phyloP scores from a whole-genome alignment of 2,113 vertebrate genomes.

The Bubalus kerabau region DNA sequence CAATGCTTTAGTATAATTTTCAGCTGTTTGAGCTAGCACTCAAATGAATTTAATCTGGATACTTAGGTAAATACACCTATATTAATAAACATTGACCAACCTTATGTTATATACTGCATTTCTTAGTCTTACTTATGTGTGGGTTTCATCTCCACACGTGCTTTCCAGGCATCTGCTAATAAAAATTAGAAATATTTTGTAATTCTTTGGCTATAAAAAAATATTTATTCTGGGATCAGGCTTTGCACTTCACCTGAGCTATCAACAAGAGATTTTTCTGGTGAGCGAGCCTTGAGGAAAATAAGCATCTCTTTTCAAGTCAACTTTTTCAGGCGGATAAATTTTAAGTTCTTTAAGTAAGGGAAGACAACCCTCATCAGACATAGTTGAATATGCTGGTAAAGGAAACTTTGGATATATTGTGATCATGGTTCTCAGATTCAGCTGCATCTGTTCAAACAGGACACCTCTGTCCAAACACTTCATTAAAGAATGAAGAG shows the following conservation, averaged over 20 bases:
- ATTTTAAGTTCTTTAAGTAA: background rate
- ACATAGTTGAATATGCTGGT: background rate
- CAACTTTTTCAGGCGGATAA: conserved; percentile 8
- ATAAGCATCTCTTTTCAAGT: background rate
- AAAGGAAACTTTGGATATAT: background rate
- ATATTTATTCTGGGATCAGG: background rate
- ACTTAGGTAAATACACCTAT: background rate
- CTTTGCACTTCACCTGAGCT: background rate
- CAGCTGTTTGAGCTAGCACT: background rate
- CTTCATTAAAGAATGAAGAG: background rate
- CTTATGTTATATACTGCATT: background rate
- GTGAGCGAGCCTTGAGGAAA: background rate
- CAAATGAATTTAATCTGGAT: background rate
- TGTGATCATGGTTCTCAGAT: background rate
- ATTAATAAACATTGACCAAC: background rate
- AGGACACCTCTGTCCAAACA: background rate
- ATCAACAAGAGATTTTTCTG: background rate
- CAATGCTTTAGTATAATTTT: background rate
- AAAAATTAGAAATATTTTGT: background rate
- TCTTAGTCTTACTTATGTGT: background rate
- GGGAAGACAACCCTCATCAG: background rate
- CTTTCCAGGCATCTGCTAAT: background rate
- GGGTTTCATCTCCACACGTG: background rate
- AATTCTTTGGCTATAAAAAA: background rate
- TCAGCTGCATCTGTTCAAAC: background rate